phyloP scores from a whole-genome alignment of 2,113 vertebrate genomes.

The Gallinago media region DNA sequence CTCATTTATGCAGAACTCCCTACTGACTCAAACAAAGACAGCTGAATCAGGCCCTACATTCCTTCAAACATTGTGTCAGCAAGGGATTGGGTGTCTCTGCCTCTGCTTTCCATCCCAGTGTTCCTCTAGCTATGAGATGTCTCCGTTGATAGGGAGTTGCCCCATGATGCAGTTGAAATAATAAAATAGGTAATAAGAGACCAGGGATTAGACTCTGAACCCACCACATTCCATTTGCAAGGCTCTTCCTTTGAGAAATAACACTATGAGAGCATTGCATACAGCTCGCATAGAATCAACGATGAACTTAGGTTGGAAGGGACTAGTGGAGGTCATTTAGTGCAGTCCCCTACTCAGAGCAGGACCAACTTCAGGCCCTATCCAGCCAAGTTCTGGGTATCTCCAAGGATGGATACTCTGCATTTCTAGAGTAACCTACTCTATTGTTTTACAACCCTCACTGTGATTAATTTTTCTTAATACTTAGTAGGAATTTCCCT shows the following conservation, averaged over 20 bases:
- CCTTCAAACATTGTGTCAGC: constrained; percentile 68
- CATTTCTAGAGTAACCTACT: neutral
- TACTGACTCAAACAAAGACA: constrained; percentile 61
- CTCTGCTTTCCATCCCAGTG: constrained; percentile 57
- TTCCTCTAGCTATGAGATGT: constrained; percentile 56
- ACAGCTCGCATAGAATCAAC: neutral
- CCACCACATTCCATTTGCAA: constrained; percentile 43
- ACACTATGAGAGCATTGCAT: neutral
- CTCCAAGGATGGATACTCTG: neutral
- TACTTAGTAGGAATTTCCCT: neutral
- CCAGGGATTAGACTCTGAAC: constrained; percentile 50
- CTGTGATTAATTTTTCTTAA: neutral
- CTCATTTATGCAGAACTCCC: constrained; percentile 53
- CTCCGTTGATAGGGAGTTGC: constrained; percentile 60
- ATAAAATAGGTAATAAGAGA: constrained; percentile 68
- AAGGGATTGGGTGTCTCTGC: constrained; percentile 70
- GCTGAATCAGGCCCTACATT: constrained; percentile 67
- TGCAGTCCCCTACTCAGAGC: neutral
- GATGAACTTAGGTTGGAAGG: neutral
- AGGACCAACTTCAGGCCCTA: neutral
- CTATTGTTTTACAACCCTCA: neutral
- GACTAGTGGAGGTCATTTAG: neutral
- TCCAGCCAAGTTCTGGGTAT: neutral
- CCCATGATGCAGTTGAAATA: constrained; percentile 64
- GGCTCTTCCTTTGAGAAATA: constrained; percentile 49